Conservation (phyloP, 2,113 vertebrate species). For the Hyla sarda region DNA sequence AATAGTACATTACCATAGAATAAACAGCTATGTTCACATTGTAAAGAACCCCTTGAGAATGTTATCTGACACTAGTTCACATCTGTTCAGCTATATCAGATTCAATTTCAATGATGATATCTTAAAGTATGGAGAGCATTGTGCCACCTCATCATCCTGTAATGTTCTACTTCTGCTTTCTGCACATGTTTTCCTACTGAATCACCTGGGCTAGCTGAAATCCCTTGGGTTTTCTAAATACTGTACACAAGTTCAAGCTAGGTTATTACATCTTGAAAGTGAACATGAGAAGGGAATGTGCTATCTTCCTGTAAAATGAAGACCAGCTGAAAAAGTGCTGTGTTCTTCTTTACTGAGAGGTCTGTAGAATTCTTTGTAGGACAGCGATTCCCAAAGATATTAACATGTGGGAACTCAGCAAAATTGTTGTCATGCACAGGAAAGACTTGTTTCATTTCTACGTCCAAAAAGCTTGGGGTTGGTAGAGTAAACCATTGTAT, state of each 20-base stretch:
- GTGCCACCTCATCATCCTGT: neutral
- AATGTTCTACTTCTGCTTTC: neutral
- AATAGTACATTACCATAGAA: neutral
- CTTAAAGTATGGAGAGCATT: neutral
- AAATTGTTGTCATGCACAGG: no score
- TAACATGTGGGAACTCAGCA: no score
- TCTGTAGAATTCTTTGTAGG: neutral
- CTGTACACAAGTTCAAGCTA: neutral
- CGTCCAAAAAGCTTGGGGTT: no score
- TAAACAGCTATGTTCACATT: neutral
- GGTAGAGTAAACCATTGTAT: no score
- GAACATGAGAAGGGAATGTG: neutral
- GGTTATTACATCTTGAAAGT: neutral
- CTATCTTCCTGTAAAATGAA: neutral
- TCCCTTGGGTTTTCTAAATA: neutral
- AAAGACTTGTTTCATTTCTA: neutral
- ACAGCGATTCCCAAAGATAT: no score
- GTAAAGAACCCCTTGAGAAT: neutral
- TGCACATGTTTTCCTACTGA: conserved; percentile 1
- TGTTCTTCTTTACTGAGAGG: neutral
- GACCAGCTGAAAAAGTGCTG: neutral
- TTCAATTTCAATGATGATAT: neutral
- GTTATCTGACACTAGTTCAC: neutral
- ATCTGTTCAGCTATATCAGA: neutral
- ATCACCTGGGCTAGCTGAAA: neutral